These are phyloP conservation scores for Boulengeromyrus knoepffleri DNA, from an alignment of 2,113 vertebrate species.

Conservation along the genomic window DNA sequence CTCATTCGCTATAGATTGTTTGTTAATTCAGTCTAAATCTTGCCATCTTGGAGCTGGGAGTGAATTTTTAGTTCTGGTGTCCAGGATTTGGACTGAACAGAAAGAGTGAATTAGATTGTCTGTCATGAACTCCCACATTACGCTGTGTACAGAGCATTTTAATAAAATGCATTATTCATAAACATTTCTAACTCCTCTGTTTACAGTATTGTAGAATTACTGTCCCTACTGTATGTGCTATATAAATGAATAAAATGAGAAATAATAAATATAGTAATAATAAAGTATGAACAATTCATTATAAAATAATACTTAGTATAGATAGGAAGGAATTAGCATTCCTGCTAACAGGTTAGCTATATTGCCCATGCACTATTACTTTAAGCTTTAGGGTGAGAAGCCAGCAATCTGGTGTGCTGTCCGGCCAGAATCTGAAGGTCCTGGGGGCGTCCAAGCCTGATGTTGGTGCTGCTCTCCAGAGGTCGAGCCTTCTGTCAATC, in stretches of 20 bases:
- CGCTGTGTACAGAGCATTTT: background rate
- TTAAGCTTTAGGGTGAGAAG: background rate
- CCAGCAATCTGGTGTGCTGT: background rate
- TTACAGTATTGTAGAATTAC: background rate
- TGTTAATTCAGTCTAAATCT: background rate
- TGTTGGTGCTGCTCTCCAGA: background rate
- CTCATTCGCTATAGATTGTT: slow-evolving; percentile 4
- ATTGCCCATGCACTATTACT: background rate
- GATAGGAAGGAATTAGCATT: background rate
- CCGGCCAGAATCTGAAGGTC: background rate
- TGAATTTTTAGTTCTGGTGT: background rate
- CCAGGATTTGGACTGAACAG: background rate
- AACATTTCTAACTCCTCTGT: background rate
- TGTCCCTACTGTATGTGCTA: background rate
- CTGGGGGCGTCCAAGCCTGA: background rate
- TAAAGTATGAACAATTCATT: background rate
- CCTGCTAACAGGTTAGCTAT: background rate
- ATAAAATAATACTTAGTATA: background rate
- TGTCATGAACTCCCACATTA: background rate
- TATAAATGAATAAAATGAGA: background rate
- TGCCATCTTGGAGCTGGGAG: background rate
- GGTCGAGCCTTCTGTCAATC: background rate
- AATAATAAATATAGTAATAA: background rate
- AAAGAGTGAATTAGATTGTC: background rate
- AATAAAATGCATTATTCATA: background rate